phyloP scores from a whole-genome alignment of 2,113 vertebrate species.

The Empidonax alnorum region DNA sequence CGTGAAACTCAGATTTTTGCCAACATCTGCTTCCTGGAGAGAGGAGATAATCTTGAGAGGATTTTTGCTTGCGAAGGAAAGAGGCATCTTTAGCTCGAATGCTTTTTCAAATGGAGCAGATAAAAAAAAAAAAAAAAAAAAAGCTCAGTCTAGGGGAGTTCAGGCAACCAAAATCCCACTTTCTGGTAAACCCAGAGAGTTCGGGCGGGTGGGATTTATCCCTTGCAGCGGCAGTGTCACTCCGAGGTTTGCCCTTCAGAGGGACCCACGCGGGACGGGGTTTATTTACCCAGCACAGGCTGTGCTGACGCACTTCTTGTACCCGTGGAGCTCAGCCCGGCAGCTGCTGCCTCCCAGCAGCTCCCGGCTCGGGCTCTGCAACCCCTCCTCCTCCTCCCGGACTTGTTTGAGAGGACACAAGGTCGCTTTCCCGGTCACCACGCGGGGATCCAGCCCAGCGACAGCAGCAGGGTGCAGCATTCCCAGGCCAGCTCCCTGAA shows the following conservation, averaged over 20 bases:
- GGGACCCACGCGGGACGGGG: rapidly evolving
- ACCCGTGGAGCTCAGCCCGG: neutral
- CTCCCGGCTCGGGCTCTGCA: neutral
- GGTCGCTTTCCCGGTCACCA: neutral
- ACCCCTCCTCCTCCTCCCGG: rapidly evolving
- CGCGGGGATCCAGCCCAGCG: neutral
- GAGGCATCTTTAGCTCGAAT: neutral
- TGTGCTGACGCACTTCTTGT: neutral
- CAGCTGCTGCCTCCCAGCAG: neutral
- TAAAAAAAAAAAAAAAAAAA: too few species aligned
- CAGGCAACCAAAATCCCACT: neutral
- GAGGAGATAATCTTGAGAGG: neutral
- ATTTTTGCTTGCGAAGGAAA: neutral
- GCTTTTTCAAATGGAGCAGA: neutral
- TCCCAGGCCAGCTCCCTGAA: neutral
- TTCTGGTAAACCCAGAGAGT: neutral
- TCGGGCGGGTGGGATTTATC: rapidly evolving
- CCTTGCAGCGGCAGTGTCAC: rapidly evolving
- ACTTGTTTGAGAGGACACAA: neutral
- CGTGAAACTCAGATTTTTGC: neutral
- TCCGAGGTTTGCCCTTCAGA: neutral
- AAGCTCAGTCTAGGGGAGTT: neutral
- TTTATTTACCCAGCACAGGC: neutral
- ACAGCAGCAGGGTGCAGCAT: neutral
- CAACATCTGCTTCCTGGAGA: neutral